These are phyloP conservation scores for Portevinia maculata DNA, from an alignment of 2,888 invertebrate genomes.

Conservation along the genomic window DNA sequence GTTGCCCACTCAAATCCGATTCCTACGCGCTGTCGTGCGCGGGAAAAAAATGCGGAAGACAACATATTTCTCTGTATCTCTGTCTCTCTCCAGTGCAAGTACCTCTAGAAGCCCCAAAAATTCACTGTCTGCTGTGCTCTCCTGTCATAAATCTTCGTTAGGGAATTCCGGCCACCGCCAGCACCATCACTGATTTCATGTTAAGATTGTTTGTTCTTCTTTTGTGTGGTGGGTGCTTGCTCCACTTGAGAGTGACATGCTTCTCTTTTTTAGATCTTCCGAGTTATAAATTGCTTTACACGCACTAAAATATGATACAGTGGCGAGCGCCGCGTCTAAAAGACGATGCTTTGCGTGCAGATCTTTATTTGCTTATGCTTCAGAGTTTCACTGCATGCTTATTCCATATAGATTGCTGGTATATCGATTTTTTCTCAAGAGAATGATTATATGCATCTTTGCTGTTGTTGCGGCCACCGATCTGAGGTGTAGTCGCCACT, in stretches of 20 bases:
- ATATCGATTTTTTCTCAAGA: neutral
- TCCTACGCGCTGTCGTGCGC: conserved; percentile 34
- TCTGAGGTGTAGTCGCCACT: conserved; percentile 1
- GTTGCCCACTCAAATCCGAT: conserved; percentile 52
- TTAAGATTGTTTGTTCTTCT: neutral
- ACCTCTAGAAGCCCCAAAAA: conserved; percentile 24
- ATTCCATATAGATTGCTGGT: conserved; percentile 53
- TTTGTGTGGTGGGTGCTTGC: conserved; percentile 42
- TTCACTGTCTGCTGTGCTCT: conserved; percentile 32
- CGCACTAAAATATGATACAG: conserved; percentile 64
- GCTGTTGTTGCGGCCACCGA: conserved; percentile 38
- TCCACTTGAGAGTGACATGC: conserved; percentile 54
- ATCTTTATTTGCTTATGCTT: conserved; percentile 29
- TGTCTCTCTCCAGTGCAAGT: neutral
- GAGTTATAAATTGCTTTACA: conserved; percentile 64
- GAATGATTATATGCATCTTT: neutral
- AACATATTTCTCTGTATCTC: conserved; percentile 23
- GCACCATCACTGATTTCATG: neutral
- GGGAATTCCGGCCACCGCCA: conserved; percentile 56
- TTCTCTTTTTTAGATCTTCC: conserved; percentile 43
- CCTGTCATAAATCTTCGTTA: conserved; percentile 69
- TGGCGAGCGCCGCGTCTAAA: conserved; percentile 4
- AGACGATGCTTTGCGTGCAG: conserved; percentile 42
- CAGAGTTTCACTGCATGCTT: conserved; percentile 23
- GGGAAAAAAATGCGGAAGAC: conserved; percentile 33